phyloP scores from a whole-genome alignment of 2,888 invertebrate species.

The Buathra laborator region DNA sequence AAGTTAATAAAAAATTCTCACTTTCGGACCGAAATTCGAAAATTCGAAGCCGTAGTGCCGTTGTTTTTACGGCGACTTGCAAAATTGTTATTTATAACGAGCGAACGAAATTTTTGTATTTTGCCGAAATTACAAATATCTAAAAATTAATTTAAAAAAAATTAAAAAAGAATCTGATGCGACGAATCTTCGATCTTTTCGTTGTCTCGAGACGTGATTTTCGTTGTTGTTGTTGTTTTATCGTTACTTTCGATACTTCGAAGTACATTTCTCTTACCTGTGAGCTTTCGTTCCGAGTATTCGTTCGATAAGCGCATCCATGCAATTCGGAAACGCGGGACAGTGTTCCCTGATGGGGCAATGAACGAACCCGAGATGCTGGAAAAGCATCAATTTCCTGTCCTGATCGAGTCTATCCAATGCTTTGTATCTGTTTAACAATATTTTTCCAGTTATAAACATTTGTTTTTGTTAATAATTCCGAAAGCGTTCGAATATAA shows the following conservation, averaged over 20 bases:
- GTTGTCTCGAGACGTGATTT: too few species aligned
- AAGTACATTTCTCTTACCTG: conserved; percentile 82
- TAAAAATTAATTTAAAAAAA: too few species aligned
- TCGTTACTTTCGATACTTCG: too few species aligned
- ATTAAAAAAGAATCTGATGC: too few species aligned
- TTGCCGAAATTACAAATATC: too few species aligned
- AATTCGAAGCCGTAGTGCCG: too few species aligned
- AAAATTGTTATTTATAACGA: too few species aligned
- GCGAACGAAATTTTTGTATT: too few species aligned
- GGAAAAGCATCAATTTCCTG: conserved; percentile 96
- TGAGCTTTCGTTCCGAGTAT: conserved; percentile 90
- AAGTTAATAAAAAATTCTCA: conserved; percentile 1
- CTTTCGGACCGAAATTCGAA: too few species aligned
- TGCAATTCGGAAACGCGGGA: conserved; percentile 94
- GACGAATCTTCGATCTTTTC: too few species aligned
- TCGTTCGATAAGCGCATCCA: conserved; percentile 92
- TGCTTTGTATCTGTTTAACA: conserved; percentile 92
- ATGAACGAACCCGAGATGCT: conserved; percentile 98
- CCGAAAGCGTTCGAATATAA: not conserved
- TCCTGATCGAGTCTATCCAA: conserved; percentile 97
- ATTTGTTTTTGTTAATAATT: not conserved
- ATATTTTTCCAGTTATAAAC: conserved; percentile 1
- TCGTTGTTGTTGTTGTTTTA: too few species aligned
- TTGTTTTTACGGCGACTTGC: too few species aligned
- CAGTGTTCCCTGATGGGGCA: conserved; percentile 98